Conservation (phyloP, 2,888 invertebrate genomes). For the Acanthosepion pharaonis region DNA sequence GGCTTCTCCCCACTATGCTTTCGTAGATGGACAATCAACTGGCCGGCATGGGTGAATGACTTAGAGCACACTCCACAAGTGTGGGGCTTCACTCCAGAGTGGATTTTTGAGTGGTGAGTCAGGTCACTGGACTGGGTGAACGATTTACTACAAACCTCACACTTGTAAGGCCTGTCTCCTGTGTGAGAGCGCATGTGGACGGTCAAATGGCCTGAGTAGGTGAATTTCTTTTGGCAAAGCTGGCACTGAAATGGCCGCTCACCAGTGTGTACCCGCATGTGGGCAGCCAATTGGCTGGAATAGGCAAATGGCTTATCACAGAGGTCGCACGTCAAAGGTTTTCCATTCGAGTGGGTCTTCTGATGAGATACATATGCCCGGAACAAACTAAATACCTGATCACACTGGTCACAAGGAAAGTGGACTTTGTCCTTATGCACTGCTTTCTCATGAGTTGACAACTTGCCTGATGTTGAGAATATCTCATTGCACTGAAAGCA, state of each 20-base stretch:
- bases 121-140: conserved; percentile 43
- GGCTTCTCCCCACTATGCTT: conserved; percentile 38
- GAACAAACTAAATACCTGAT: neutral
- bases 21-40: conserved; percentile 42
- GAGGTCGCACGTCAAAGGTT: neutral
- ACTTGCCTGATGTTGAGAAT: neutral
- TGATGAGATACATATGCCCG: conserved; percentile 34
- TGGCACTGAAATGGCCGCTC: conserved; percentile 39
- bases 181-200: conserved; percentile 42
- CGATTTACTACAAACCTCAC: neutral
- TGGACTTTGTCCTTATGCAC: conserved; percentile 24
- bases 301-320: conserved; percentile 41
- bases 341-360: neutral
- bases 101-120: conserved; percentile 34
- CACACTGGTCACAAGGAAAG: conserved; percentile 25
- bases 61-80: conserved; percentile 6
- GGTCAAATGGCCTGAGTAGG: conserved; percentile 41
- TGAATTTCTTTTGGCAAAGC: conserved; percentile 39
- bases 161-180: conserved; percentile 34
- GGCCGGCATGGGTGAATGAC: conserved; percentile 43
- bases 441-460: conserved; percentile 25
- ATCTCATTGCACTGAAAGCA: conserved; percentile 36
- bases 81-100: conserved; percentile 38
- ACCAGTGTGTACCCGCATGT: conserved; percentile 35
- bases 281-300: conserved; percentile 40